Percentiles rank a stretch among this genome's conserved stretches.
Evolutionary conservation across 1,140 invertebrate species (phyloP).

Genomic region (Oryzaephilus surinamensis): DNA sequence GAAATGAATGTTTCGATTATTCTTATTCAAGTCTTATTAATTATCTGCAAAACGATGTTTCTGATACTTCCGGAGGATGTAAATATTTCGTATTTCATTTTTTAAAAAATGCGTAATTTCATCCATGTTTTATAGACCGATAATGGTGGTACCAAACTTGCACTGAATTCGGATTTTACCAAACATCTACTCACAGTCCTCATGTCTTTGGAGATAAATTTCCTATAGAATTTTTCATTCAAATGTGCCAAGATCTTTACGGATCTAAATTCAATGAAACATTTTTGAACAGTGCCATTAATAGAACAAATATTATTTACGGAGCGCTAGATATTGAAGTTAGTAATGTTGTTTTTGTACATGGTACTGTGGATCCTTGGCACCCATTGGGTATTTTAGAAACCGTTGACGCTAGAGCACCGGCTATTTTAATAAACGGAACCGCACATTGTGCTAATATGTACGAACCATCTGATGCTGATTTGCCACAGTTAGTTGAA

Average conservation of each 20-base stretch:
- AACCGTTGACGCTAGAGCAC: conserved; percentile 43
- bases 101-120: too few relatives aligned
- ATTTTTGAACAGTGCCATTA: conserved; percentile 49
- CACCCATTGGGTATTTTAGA: conserved; percentile 67
- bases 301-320: conserved; percentile 69
- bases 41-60: conserved; percentile 57
- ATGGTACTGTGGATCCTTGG: conserved; percentile 90
- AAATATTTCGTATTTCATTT: too few relatives aligned
- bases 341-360: conserved; percentile 72
- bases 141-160: conserved; percentile 95
- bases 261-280: conserved; percentile 41
- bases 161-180: conserved; percentile 90
- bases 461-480: conserved; percentile 55
- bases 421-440: conserved; percentile 66
- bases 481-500: conserved; percentile 48
- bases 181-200: conserved; percentile 64
- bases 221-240: conserved; percentile 64
- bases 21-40: conserved; percentile 70
- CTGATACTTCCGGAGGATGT: conserved; percentile 55
- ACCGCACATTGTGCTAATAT: conserved; percentile 72
- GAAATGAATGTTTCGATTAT: conserved; percentile 72
- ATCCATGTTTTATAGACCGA: too few relatives aligned
- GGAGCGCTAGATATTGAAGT: conserved; percentile 62
- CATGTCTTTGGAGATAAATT: conserved; percentile 72
- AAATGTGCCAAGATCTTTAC: conserved; percentile 74